Conservation (phyloP, 2,113 vertebrate genomes). For the Lophura nycthemera region DNA sequence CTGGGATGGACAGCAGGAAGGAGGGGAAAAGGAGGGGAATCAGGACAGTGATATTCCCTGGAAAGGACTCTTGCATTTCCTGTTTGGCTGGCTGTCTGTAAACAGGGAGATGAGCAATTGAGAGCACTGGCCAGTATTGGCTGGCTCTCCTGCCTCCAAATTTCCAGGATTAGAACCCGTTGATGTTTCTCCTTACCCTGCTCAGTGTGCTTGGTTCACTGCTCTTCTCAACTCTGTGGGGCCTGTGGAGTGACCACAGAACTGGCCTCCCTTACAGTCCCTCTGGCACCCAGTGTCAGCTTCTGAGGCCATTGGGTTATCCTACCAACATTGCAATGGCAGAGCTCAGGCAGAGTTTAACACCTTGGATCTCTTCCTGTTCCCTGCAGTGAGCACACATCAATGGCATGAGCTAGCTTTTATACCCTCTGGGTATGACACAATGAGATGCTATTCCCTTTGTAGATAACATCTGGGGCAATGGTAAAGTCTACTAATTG, state of each 20-base stretch:
- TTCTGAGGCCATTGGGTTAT: fast-evolving
- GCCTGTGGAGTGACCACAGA: fast-evolving
- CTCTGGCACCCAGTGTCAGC: fast-evolving
- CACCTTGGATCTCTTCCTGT: neutral
- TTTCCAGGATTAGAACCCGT: neutral
- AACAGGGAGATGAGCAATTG: no score
- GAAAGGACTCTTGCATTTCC: neutral
- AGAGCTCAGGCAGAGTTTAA: neutral
- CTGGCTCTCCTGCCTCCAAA: neutral
- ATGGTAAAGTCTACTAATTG: neutral
- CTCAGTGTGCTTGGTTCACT: neutral
- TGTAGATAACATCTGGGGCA: neutral
- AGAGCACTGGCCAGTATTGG: neutral
- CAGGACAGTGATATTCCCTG: neutral
- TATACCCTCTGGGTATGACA: neutral
- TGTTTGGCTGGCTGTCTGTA: neutral
- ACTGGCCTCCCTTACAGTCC: neutral
- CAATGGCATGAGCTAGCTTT: neutral
- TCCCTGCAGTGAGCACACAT: neutral
- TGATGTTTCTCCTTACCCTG: neutral
- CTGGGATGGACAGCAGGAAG: neutral
- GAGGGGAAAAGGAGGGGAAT: neutral
- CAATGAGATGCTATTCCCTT: neutral
- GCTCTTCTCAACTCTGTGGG: neutral
- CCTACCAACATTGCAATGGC: neutral